A percentile compares a stretch with the other conserved stretches of the same genome.
Evolutionary conservation across 2,888 invertebrate genomes (phyloP).

Genomic region (Syrphus vitripennis): DNA sequence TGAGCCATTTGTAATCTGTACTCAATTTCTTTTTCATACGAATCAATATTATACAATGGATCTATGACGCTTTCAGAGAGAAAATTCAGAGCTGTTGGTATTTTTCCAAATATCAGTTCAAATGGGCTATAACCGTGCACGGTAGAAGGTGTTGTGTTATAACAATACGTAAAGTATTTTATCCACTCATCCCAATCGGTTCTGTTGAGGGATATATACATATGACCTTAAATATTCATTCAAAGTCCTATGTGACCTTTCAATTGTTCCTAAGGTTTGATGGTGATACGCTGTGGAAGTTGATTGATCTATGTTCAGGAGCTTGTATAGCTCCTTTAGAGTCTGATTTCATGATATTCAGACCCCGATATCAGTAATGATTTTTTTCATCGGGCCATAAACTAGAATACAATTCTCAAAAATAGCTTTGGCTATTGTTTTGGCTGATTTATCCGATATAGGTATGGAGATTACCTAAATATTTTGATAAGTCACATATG

Average conservation of each 20-base stretch:
- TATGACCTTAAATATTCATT: neutral
- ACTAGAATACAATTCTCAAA: neutral
- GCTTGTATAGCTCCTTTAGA: neutral
- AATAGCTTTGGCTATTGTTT: neutral
- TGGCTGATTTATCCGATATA: constrained; percentile 16
- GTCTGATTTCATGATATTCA: neutral
- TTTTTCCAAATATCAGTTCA: constrained; percentile 5
- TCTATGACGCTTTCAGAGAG: neutral
- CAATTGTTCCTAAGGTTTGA: neutral
- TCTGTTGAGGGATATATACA: neutral
- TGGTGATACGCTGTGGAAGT: neutral
- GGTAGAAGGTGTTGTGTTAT: neutral
- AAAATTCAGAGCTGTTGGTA: neutral
- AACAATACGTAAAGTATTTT: constrained; percentile 28
- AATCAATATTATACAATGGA: neutral
- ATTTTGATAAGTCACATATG: constrained; percentile 44
- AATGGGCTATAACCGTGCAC: constrained; percentile 16
- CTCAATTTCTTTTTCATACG: constrained; percentile 8
- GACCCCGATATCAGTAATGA: neutral
- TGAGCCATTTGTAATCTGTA: neutral
- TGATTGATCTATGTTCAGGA: neutral
- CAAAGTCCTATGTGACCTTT: neutral
- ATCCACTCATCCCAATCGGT: constrained; percentile 22
- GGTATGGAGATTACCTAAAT: constrained; percentile 24
- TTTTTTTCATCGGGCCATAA: constrained; percentile 1